A percentile compares a stretch with the other conserved stretches of the same genome.
Evolutionary conservation across 2,113 vertebrate species (phyloP).

Genomic region (Phalacrocorax brasilianus): DNA sequence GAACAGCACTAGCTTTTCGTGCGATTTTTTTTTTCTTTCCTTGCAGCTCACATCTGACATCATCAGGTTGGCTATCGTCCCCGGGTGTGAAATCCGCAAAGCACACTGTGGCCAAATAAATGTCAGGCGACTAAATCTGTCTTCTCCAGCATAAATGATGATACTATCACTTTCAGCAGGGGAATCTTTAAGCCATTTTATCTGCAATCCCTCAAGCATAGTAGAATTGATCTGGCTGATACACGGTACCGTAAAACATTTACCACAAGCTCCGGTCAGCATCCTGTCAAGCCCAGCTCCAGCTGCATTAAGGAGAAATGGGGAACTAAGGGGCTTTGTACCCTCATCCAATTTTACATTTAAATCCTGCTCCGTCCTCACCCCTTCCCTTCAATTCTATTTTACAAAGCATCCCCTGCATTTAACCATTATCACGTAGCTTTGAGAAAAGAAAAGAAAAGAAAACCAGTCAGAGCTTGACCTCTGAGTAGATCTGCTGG

Average conservation of each 20-base stretch:
- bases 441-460: neutral
- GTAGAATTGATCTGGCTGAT: conserved; percentile 24
- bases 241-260: neutral
- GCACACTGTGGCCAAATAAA: neutral
- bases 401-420: neutral
- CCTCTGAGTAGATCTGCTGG: neutral
- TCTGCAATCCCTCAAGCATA: conserved; percentile 7
- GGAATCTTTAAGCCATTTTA: conserved; percentile 21
- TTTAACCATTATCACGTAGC: neutral
- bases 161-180: neutral
- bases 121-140: neutral
- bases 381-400: neutral
- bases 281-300: neutral
- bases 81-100: conserved; percentile 27
- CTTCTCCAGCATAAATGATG: neutral
- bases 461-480: neutral
- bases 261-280: conserved; percentile 17
- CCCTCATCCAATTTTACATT: neutral
- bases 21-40: neutral
- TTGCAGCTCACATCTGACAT: conserved; percentile 11
- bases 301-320: neutral
- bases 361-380: neutral
- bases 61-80: neutral
- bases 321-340: neutral
- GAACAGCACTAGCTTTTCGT: neutral